A percentile compares a stretch with the other conserved stretches of the same genome.
Conservation (phyloP, 2,888 invertebrate genomes). For the Erebia ligea region DNA sequence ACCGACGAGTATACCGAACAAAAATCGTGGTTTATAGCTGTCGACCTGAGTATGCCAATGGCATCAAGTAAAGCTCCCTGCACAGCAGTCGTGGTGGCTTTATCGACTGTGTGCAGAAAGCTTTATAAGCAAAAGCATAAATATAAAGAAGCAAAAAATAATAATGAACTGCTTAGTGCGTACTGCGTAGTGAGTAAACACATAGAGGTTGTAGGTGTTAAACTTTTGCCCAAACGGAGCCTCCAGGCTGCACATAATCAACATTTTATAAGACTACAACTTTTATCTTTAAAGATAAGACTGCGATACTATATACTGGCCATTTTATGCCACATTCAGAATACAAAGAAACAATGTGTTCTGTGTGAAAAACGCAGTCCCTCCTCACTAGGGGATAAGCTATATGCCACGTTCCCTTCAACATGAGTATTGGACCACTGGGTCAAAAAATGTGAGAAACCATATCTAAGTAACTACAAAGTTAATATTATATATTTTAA, state of each 20-base stretch:
- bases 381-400: not conserved
- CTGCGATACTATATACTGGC: constrained; percentile 29
- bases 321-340: constrained; percentile 40
- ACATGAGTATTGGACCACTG: not conserved
- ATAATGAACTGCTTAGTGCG: no score
- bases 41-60: no score
- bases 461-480: not conserved
- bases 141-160: no score
- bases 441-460: not conserved
- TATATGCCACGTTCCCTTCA: not conserved
- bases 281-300: constrained; percentile 28
- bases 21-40: no score
- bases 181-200: no score
- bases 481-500: not conserved
- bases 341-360: constrained; percentile 42
- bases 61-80: no score
- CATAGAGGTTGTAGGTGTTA: no score
- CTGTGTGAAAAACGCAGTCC: not conserved
- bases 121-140: no score
- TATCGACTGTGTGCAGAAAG: no score
- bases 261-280: constrained; percentile 19
- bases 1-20: no score
- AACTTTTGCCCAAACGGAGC: not conserved
- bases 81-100: no score
- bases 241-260: not conserved